These are phyloP conservation scores for Fulmarus glacialis DNA, from an alignment of 2,113 vertebrate genomes.

Conservation along the genomic window DNA sequence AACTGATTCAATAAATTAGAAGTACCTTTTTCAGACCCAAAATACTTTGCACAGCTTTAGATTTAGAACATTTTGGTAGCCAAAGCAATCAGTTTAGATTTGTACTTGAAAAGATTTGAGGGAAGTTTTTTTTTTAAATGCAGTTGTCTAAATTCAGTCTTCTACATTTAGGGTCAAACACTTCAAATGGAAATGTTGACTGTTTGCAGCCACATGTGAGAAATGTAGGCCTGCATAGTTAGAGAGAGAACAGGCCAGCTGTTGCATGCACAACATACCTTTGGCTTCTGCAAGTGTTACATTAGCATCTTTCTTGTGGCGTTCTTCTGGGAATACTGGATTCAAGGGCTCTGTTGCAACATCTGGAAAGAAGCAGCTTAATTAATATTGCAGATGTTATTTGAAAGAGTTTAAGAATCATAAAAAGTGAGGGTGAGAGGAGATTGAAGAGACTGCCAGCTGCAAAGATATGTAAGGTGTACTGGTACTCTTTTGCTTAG, in stretches of 20 bases:
- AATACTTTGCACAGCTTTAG: not conserved
- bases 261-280: slow-evolving; percentile 61
- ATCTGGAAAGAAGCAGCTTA: slow-evolving; percentile 20
- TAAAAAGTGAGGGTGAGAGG: not conserved
- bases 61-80: not conserved
- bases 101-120: not conserved
- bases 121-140: not conserved
- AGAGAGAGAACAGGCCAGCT: not conserved
- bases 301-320: slow-evolving; percentile 60
- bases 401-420: not conserved
- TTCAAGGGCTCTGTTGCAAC: slow-evolving; percentile 53
- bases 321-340: slow-evolving; percentile 69
- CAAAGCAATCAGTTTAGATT: not conserved
- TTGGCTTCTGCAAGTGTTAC: slow-evolving; percentile 75
- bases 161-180: not conserved
- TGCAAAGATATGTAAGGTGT: not conserved
- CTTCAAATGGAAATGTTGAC: not conserved
- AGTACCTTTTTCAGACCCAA: not conserved
- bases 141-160: not conserved
- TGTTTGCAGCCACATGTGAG: not conserved
- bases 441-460: not conserved
- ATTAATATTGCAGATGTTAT: not conserved
- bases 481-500: not conserved
- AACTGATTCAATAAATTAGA: not conserved
- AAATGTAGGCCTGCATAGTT: not conserved